Percentiles rank a stretch among this genome's conserved stretches.
These are phyloP conservation scores for Tachyglossus aculeatus DNA, from an alignment of 2,797 vertebrate genomes.

Conservation along the genomic window DNA sequence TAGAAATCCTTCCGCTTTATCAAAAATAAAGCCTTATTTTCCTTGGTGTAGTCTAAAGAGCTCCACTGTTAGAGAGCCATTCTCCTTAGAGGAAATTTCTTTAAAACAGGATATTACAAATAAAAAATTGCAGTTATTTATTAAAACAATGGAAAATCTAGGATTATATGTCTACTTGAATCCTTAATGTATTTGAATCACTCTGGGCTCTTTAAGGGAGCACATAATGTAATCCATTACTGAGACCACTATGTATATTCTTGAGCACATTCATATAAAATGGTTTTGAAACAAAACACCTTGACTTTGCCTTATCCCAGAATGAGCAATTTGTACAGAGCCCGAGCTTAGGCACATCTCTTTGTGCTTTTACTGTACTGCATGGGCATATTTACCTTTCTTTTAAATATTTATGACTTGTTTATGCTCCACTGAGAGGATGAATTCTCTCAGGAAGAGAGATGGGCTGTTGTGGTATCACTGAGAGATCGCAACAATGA, in stretches of 20 bases:
- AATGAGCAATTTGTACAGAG: background rate
- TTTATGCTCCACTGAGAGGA: conserved; percentile 20
- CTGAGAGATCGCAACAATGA: background rate
- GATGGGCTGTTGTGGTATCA: rapidly evolving
- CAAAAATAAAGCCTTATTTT: no score
- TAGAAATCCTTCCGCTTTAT: no score
- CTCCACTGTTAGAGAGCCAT: no score
- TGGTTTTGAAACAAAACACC: background rate
- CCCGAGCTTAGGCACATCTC: background rate
- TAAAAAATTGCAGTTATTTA: no score
- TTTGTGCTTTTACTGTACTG: background rate
- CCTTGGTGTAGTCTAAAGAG: no score
- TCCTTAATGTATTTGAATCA: background rate
- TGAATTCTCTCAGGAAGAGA: conserved; percentile 15
- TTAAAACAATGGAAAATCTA: no score
- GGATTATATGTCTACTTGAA: no score
- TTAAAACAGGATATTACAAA: background rate
- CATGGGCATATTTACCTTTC: background rate
- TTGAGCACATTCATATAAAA: background rate
- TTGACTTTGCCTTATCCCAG: background rate
- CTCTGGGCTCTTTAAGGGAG: background rate
- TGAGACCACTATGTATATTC: background rate
- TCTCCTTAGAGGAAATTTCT: no score
- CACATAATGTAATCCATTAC: background rate
- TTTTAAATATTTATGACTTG: conserved; percentile 21